phyloP scores from a whole-genome alignment of 2,113 vertebrate genomes.

The Sinocyclocheilus rhinocerous region DNA sequence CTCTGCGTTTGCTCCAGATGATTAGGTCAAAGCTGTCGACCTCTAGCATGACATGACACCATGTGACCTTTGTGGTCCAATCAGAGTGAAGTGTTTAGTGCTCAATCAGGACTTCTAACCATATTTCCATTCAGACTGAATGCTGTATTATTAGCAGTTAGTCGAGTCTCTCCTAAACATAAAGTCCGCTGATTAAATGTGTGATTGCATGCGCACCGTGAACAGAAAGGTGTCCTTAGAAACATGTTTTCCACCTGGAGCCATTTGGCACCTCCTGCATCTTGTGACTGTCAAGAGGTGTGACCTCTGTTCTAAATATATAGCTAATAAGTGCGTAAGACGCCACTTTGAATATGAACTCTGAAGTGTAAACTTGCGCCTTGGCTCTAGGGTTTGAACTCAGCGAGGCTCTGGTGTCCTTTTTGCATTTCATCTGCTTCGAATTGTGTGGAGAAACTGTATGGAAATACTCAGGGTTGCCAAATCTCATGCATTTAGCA shows the following conservation, averaged over 20 bases:
- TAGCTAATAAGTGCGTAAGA: background rate
- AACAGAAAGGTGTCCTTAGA: slow-evolving; percentile 11
- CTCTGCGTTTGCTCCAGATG: background rate
- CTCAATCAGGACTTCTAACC: background rate
- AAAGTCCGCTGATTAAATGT: background rate
- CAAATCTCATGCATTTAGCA: background rate
- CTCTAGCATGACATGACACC: background rate
- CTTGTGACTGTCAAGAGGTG: background rate
- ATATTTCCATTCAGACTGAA: background rate
- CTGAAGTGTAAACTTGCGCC: background rate
- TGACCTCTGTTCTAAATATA: slow-evolving; percentile 25
- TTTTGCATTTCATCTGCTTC: background rate
- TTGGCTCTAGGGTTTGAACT: background rate
- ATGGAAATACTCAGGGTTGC: background rate
- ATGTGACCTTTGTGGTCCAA: slow-evolving; percentile 12
- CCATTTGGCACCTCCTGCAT: background rate
- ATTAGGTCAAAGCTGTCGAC: background rate
- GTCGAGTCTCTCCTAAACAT: background rate
- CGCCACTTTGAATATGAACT: slow-evolving; percentile 5
- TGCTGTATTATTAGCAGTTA: background rate
- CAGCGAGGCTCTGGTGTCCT: background rate
- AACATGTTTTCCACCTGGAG: background rate
- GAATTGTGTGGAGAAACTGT: background rate
- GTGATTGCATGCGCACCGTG: background rate
- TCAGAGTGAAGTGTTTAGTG: background rate